Percentiles rank a stretch among this genome's conserved stretches.
These are phyloP conservation scores for Brevipalpus yothersi DNA, from an alignment of 1,140 invertebrate species.

Conservation along the genomic window DNA sequence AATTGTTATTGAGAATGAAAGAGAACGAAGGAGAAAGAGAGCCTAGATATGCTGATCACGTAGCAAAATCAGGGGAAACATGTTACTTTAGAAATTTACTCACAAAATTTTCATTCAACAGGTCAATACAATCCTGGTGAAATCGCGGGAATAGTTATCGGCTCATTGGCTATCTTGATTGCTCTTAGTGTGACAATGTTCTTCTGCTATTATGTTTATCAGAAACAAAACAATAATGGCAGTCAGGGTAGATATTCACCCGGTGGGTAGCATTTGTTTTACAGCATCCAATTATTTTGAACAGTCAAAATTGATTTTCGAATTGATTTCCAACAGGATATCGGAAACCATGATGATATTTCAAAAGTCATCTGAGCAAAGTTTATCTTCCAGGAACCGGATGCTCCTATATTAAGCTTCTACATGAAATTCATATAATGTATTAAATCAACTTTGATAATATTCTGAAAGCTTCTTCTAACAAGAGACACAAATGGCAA, in stretches of 20 bases:
- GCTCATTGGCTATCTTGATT: conserved; percentile 4
- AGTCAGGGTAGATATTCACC: not conserved
- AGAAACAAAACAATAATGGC: not conserved
- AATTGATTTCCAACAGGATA: no score
- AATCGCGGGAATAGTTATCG: conserved; percentile 11
- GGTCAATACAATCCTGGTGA: conserved; percentile 6
- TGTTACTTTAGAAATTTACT: not conserved
- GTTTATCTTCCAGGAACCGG: no score
- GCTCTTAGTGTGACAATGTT: conserved; percentile 11
- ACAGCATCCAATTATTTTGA: not conserved
- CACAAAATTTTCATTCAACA: not conserved
- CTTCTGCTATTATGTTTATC: conserved; percentile 12
- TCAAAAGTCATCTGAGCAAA: no score
- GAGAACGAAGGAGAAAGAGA: not conserved
- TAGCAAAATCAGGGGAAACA: not conserved
- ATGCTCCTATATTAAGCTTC: no score
- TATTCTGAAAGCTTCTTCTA: no score
- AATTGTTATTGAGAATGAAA: not conserved
- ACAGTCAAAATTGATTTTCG: no score
- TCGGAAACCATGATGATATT: no score
- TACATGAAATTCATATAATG: no score
- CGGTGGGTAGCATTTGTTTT: not conserved
- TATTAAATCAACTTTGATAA: no score
- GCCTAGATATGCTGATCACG: not conserved
- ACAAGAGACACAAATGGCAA: no score